Base-by-base conservation (phyloP, 2,113 vertebrate genomes). In the Oncorhynchus tshawytscha region DNA sequence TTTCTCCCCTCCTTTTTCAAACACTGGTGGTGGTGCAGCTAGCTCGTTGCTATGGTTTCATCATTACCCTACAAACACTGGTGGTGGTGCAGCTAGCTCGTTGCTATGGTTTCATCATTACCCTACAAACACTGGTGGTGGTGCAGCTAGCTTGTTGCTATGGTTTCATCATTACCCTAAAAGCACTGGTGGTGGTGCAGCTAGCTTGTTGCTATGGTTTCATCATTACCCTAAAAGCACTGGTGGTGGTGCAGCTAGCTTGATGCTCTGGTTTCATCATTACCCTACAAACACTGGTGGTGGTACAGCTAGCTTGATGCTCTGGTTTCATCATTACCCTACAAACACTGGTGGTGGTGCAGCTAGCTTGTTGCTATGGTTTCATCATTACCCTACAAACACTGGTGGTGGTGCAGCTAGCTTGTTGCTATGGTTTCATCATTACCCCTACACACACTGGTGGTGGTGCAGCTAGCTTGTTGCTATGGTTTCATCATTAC, bases 361-460 rank as follows among this genome's bases (percentile, higher is more conserved):
- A 90, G 89, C 85, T 87, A n/a, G 15, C 64, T 72, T 74, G 66
- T 73, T 34, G 54, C 62, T 11, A 25, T 27, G 6, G 85, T 82
- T 87, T 34, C 31, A 5, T 82, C 83, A 91, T 92, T 90, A 92
- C 78, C 86, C 91, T 90, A 93, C 85, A 90, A 88, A 87, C 72
- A 78, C 83, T 29, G 51, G 24, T n/a, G 25, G 25, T 82, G 79
- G 51, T 86, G 85, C 87, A 90, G 89, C 85, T 87, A n/a, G 15
- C 64, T 72, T 74, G 59, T 70, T 34, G 54, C 51, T 11, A 20
- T 27, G 5, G 85, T 82, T 87, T 34, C 5, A 34, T 82, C 84
- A 91, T 92, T 90, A 92, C 78, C 86, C 86, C 91, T 90, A 93
- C 84, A 90, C 87, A 87, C 74, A 78, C 83, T 29, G 51, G 24